Conservation (phyloP, 2,888 invertebrate genomes). For the Epinotia demarniana region DNA sequence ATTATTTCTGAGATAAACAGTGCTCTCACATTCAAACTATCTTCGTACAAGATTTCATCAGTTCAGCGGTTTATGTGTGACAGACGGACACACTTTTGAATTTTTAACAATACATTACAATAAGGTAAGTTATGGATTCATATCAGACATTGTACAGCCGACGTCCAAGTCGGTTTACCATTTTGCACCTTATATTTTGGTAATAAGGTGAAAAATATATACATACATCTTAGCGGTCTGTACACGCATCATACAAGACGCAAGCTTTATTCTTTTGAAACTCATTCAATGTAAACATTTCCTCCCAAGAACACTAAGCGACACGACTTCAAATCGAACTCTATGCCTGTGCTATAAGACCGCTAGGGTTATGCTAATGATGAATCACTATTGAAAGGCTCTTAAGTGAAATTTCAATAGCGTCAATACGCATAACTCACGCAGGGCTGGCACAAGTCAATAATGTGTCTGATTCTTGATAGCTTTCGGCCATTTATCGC, state of each 20-base stretch:
- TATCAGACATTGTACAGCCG: not conserved
- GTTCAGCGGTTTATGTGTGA: not conserved
- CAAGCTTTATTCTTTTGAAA: constrained; percentile 15
- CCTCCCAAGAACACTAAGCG: constrained; percentile 49
- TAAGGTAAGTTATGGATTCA: not conserved
- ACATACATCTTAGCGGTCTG: no score
- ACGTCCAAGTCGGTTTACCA: no score
- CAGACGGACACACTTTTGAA: not conserved
- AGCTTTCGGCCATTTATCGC: not conserved
- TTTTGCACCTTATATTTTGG: no score
- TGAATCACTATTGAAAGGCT: constrained; percentile 56
- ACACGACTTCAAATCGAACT: constrained; percentile 44
- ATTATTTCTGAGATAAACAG: no score
- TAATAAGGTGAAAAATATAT: no score
- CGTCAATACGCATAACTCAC: constrained; percentile 47
- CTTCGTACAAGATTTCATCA: not conserved
- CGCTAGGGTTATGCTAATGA: constrained; percentile 48
- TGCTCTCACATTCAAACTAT: not conserved
- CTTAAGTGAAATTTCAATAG: constrained; percentile 57
- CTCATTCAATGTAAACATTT: constrained; percentile 12
- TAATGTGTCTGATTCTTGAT: not conserved
- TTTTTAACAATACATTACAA: not conserved
- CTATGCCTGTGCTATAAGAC: constrained; percentile 49
- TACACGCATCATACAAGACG: constrained; percentile 3
- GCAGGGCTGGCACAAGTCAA: constrained; percentile 11